Base-by-base conservation (phyloP, 2,797 vertebrate species). In the Enteromius treurensis region DNA sequence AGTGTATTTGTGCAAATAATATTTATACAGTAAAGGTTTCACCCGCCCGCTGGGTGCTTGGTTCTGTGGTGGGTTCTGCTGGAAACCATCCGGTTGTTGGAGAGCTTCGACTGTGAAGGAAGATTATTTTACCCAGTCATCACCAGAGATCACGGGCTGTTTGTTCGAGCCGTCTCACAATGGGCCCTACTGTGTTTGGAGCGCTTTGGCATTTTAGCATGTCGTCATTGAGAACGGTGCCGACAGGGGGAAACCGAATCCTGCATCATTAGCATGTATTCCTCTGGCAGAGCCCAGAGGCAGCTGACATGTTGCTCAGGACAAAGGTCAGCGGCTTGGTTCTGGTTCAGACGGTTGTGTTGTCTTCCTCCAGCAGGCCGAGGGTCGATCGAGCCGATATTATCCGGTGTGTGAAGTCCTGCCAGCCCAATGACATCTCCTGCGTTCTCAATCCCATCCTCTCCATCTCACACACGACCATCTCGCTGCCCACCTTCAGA, bases 401-500 rank as follows among this genome's bases (percentile, higher is more conserved):
- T 0, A 85, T 97, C 70, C 97, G 97, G 74, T 99, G 98, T 83
- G 89, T 97, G 67, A 99, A 98, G 89, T 95, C 95, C 81, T 99
- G 98, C 89, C 95, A 91, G 53, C 95, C 95, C 6, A 94, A 91
- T 0, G 96, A 99, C 58, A 89, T 94, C 49, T 91, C 87, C 89
- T 99, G 98, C 23, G 79, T 95, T 40, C 82, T 95, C 91, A 95
- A 98, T 90, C 96, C 95, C 0, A 95, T 96, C 21, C 96, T 96
- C 86, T 98, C 97, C 0, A 85, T 97, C 85, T 98, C 98, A 83
- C 95, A 99, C 93, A 98, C 97, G 0, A 96, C 97, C 87, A 95
- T 99, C 92, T 98, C 98, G 0, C 92, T 99, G 90, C 97, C 98
- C 77, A 98, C 97, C 1, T 98, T 96, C 94, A 95, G 97, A 79